These are phyloP conservation scores for Phasianus colchicus DNA, from an alignment of 2,113 vertebrate genomes.

Conservation along the genomic window DNA sequence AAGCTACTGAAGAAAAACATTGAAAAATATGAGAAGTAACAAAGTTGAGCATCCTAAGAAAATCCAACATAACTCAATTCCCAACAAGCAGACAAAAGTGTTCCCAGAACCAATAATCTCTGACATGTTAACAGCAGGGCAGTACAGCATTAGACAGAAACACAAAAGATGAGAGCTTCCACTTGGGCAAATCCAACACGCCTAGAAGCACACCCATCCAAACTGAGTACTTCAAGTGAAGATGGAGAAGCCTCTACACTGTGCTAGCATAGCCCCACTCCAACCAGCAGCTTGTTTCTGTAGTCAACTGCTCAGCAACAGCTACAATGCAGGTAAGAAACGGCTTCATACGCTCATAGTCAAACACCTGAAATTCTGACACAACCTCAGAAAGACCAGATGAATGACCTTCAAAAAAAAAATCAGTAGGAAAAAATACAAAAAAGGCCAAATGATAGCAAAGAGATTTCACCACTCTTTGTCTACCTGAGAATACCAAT, in stretches of 20 bases:
- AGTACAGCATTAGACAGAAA: background rate
- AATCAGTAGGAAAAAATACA: background rate
- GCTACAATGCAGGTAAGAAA: background rate
- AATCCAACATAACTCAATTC: background rate
- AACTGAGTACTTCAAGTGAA: background rate
- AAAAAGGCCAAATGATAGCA: background rate
- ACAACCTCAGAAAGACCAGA: background rate
- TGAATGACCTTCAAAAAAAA: background rate
- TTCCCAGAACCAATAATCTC: background rate
- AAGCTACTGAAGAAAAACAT: background rate
- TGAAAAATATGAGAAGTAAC: background rate
- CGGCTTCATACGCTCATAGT: background rate
- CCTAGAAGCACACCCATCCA: fast-evolving
- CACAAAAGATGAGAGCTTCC: background rate
- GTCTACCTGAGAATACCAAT: background rate
- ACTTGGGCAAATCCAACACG: background rate
- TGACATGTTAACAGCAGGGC: background rate
- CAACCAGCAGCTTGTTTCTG: background rate
- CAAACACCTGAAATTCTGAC: background rate
- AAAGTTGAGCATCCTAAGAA: background rate
- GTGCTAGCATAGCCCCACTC: background rate
- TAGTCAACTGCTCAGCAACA: background rate
- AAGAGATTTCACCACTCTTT: background rate
- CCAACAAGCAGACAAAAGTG: background rate
- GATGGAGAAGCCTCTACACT: background rate